A percentile compares a stretch with the other conserved stretches of the same genome.
phyloP scores from a whole-genome alignment of 2,113 vertebrate species.

The Coregonus clupeaformis region DNA sequence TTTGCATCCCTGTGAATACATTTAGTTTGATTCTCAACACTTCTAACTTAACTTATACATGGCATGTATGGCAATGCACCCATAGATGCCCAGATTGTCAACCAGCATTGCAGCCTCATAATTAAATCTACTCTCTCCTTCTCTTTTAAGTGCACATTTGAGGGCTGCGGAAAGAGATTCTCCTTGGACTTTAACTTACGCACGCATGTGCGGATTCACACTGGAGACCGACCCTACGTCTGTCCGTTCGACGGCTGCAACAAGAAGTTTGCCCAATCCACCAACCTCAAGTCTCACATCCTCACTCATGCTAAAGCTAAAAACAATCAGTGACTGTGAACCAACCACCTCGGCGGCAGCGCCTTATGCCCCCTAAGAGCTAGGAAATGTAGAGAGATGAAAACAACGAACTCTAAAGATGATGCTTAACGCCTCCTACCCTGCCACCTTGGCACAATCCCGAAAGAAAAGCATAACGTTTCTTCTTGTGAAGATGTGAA shows the following conservation, averaged over 20 bases:
- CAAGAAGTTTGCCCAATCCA: constrained; percentile 99
- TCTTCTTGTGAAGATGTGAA: constrained; percentile 80
- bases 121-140: constrained; percentile 55
- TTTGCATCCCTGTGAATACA: not conserved
- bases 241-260: constrained; percentile 98
- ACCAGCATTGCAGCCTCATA: constrained; percentile 33
- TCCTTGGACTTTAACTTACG: constrained; percentile 99
- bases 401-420: constrained; percentile 78
- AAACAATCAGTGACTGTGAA: constrained; percentile 93
- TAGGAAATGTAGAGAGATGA: constrained; percentile 75
- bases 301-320: constrained; percentile 99
- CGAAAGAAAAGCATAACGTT: constrained; percentile 61
- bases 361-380: constrained; percentile 66
- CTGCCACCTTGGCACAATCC: constrained; percentile 76
- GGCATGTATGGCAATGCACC: too few species aligned
- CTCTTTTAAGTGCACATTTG: constrained; percentile 89
- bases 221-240: constrained; percentile 97
- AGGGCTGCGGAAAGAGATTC: constrained; percentile 97
- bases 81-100: not conserved
- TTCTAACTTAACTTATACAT: not conserved
- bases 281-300: constrained; percentile 99
- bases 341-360: constrained; percentile 66
- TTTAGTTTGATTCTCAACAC: not conserved
- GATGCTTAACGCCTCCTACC: constrained; percentile 53
- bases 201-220: constrained; percentile 98